Evolutionary conservation across 2,797 vertebrate species (phyloP), one percentile per base, ranked within the genome.

Genomic region (Gymnothorax reevesii): DNA sequence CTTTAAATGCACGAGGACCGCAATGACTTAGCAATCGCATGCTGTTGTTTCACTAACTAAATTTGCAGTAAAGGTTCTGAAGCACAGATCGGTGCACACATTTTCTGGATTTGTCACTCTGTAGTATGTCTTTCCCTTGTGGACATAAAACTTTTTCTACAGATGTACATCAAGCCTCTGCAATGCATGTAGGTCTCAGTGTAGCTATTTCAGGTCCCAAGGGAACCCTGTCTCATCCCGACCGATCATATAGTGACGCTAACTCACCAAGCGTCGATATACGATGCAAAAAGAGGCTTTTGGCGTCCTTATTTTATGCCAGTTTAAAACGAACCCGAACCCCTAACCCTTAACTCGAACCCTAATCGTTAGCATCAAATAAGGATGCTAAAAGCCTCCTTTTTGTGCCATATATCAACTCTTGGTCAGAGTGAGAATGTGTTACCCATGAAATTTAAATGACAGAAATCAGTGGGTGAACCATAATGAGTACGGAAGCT

Each of bases 1-100:
- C 82, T 69, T 20, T 60, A 69, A 86, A 73, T 83, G 20, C 64
- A 59, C 10, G n/a, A 25, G 66, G 80, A 62, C 62, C 80, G 55
- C 20, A 55, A 55, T 57, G 80, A 83, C 80, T 60, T 7, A 57
- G 25, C 64, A 27, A 64, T 22, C 15, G 62, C 12, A 27, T 33
- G 80, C 27, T 66, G 2, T 27, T 83, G 80, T 13, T 71, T 25
- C 57, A 82, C 57, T 55, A 57, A 62, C 22, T 7, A 7, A 80
- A 80, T 80, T 15, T 71, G 85, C 33, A 3, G 64, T 55, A 86
- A 66, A 82, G 54, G 42, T 79, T 15, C 22, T n/a, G 49, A 49
- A 83, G 64, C 86, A n/a, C 52, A 25, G 62, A 49, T 83, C 12
- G 22, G 57, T 77, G 57, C 49, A 33, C 20, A 42, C 49, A 7